Conservation (phyloP, 2,113 vertebrate genomes). For the Acinonyx jubatus region DNA sequence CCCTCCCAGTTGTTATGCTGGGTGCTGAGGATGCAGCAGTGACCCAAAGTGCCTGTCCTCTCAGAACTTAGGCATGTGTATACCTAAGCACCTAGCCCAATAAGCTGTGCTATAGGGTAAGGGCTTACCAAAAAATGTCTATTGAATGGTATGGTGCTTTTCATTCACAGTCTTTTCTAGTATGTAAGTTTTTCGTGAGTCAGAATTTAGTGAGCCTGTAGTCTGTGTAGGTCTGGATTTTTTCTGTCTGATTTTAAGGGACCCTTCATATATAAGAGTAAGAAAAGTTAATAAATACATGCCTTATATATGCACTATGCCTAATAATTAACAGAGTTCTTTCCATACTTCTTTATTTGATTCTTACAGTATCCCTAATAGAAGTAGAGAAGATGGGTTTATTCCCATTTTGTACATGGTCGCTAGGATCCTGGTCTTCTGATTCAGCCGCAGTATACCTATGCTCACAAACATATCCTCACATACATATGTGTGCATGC, state of each 20-base stretch:
- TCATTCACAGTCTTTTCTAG: not conserved
- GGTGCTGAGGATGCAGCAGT: not conserved
- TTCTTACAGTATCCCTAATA: not conserved
- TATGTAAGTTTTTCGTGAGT: not conserved
- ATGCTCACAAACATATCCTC: not conserved
- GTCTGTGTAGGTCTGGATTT: not conserved
- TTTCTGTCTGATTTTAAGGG: conserved; percentile 3
- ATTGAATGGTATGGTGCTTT: not conserved
- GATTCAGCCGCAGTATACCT: not conserved
- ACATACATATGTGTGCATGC: not conserved
- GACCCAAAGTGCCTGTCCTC: not conserved
- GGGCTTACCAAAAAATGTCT: not conserved
- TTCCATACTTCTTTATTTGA: not conserved
- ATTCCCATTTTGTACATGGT: not conserved
- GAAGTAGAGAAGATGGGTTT: not conserved
- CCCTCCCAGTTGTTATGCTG: not conserved
- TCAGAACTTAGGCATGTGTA: not conserved
- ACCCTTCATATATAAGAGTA: not conserved
- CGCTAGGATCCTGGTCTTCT: not conserved
- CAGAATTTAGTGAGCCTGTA: not conserved
- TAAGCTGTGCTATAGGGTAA: not conserved
- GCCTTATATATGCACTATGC: not conserved
- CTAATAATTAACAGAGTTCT: not conserved
- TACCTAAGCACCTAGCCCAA: not conserved
- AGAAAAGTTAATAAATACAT: not conserved